Evolutionary conservation across 2,797 vertebrate species (phyloP), one percentile per base, ranked within the genome.

Genomic region (Pantherophis vulpinus): DNA sequence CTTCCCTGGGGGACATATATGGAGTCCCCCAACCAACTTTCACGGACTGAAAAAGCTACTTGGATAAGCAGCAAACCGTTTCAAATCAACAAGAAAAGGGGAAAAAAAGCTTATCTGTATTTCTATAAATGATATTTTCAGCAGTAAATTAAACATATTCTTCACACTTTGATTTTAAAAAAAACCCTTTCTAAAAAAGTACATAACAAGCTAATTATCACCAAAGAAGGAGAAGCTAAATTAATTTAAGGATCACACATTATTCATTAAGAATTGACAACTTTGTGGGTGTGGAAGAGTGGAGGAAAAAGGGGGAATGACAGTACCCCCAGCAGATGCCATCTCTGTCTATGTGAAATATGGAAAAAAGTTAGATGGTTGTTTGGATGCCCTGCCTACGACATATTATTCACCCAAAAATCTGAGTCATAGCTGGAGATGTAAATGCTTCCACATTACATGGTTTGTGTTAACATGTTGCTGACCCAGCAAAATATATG

Each of bases 191-290:
- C 47, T 63, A 13, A 29, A 90, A 63, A 23, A 90, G n/a, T 54
- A 74, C 54, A 14, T 74, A 92, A 61, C 29, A 89, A 54, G 42
- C 70, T 93, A 18, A 93, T 93, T 66, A 93, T 29, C 60, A n/a
- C n/a, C 56, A 37, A 20, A 13, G 93, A 47, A 25, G 11, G 27
- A 87, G 18, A n/a, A 60, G 93, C 12, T 58, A 16, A 6, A 88
- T 32, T 90, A 93, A 92, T 7, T 42, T 93, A 23, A 91, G 93
- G 23, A 90, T 60, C 6, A 63, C 56, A 87, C 89, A n/a, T 0
- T 87, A 2, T 94, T 95, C 42, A 37, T 89, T 90, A 92, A 11
- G 4, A 61, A 90, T 18, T 66, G 88, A 66, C 91, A 87, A 86
- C 59, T 61, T n/a, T 91, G 58, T 66, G 55, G 5, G n/a, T 37